Evolutionary conservation across 2,797 vertebrate species (phyloP).

Genomic region (Lepilemur ruficaudatus): DNA sequence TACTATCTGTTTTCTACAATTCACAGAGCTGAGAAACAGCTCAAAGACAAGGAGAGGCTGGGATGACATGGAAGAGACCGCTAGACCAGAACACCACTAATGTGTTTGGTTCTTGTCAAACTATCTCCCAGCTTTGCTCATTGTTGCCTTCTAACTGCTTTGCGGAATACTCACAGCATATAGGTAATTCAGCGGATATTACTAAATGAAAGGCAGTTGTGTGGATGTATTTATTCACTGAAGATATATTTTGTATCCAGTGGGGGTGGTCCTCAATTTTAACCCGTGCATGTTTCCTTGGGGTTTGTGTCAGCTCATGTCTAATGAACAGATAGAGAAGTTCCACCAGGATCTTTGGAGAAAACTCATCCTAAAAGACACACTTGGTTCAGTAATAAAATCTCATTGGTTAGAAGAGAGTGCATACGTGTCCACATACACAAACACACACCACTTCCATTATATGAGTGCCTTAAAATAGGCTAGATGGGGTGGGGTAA

Average conservation of each 20-base stretch:
- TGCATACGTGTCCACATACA: neutral
- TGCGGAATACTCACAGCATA: neutral
- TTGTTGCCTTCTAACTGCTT: neutral
- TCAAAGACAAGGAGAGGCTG: neutral
- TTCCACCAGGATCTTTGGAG: neutral
- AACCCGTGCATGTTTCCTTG: neutral
- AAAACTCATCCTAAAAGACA: neutral
- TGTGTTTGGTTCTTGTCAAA: neutral
- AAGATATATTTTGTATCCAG: neutral
- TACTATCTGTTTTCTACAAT: slow-evolving; percentile 14
- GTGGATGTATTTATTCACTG: neutral
- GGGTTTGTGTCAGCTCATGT: neutral
- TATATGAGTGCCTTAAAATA: neutral
- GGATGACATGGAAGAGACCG: neutral
- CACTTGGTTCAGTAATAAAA: neutral
- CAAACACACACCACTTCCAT: neutral
- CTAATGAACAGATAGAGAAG: neutral
- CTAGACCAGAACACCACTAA: no score
- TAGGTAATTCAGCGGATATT: neutral
- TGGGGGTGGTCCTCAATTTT: neutral
- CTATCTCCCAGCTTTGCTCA: neutral
- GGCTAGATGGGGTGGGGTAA: fast-evolving
- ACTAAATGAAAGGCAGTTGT: neutral
- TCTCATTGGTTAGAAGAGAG: neutral
- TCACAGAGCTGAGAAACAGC: slow-evolving; percentile 27